phyloP scores from a whole-genome alignment of 2,113 vertebrate species.

The Ceyx cyanopectus region DNA sequence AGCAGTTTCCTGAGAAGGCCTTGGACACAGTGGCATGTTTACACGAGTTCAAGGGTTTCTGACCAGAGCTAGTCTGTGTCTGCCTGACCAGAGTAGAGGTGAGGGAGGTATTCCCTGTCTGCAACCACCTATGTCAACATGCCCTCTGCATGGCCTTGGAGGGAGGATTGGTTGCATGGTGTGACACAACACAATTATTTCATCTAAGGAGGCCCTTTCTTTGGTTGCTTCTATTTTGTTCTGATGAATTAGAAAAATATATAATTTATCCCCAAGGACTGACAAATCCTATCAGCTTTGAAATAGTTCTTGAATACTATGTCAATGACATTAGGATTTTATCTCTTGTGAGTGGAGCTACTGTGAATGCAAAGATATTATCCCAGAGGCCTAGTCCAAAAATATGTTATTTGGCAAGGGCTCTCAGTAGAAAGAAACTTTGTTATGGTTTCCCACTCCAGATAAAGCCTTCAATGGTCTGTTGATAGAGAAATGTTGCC shows the following conservation, averaged over 20 bases:
- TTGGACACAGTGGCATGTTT: neutral
- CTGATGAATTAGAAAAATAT: neutral
- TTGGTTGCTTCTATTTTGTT: neutral
- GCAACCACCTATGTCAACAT: neutral
- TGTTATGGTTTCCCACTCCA: neutral
- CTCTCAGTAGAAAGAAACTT: neutral
- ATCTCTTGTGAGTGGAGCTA: fast-evolving
- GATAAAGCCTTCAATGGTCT: neutral
- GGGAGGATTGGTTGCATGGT: neutral
- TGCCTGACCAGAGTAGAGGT: neutral
- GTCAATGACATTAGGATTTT: neutral
- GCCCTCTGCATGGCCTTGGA: neutral
- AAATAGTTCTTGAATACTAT: neutral
- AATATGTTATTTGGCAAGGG: neutral
- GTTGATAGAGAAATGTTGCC: neutral
- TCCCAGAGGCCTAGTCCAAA: neutral
- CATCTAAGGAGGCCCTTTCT: neutral
- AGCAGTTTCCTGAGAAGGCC: too few relatives aligned
- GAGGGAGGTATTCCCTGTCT: neutral
- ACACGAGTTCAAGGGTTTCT: neutral
- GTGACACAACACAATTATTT: neutral
- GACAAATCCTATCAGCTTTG: neutral
- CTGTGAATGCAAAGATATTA: neutral
- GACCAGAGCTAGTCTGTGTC: neutral
- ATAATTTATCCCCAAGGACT: neutral